phyloP scores from a whole-genome alignment of 2,797 vertebrate genomes.

The Phoxinus dragarum region DNA sequence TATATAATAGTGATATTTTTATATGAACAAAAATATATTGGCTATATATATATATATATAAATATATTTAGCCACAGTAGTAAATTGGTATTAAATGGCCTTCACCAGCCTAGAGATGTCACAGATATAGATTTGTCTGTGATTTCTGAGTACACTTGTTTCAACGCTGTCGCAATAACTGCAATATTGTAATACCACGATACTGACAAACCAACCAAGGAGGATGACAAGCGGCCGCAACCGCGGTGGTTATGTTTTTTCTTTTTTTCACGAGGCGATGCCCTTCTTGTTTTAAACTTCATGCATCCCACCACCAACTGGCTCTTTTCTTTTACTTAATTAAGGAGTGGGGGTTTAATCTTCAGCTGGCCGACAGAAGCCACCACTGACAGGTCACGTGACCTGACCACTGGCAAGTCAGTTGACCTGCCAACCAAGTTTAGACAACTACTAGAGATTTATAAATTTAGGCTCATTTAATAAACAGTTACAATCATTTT shows the following conservation, averaged over 20 bases:
- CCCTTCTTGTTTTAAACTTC: not conserved
- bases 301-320: not conserved
- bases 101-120: not conserved
- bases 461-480: not conserved
- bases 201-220: not conserved
- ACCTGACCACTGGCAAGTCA: no score
- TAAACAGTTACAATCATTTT: not conserved
- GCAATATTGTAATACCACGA: not conserved
- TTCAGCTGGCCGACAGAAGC: not conserved
- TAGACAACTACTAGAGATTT: not conserved
- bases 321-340: not conserved
- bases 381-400: not conserved
- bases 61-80: not conserved
- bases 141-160: not conserved
- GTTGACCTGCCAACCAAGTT: not conserved
- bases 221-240: not conserved
- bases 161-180: not conserved
- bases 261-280: not conserved
- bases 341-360: not conserved
- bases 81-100: not conserved
- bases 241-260: no score
- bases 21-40: no score
- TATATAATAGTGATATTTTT: not conserved
- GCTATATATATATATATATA: not conserved
- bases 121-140: not conserved